A percentile compares a stretch with the other conserved stretches of the same genome.
Evolutionary conservation across 1,140 invertebrate species (phyloP).

Genomic region (Eurytemora carolleeae): DNA sequence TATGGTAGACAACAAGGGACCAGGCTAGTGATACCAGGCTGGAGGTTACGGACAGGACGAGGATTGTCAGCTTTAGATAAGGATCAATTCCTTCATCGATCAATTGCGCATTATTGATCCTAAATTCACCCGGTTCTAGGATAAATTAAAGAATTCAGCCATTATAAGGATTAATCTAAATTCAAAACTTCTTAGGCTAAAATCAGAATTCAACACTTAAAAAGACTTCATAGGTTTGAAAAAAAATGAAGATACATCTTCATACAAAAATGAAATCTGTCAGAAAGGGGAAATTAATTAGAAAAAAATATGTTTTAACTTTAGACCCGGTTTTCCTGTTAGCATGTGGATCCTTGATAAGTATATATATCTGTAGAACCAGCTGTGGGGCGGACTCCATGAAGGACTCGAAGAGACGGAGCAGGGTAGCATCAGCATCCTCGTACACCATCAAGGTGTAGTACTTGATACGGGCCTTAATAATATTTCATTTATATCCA

Average conservation of each 20-base stretch:
- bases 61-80: slow-evolving; percentile 35
- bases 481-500: not conserved
- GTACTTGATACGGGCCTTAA: slow-evolving; percentile 34
- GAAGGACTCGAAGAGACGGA: slow-evolving; percentile 71
- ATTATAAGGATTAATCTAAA: too few relatives aligned
- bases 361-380: slow-evolving; percentile 53
- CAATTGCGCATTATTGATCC: slow-evolving; percentile 2
- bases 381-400: slow-evolving; percentile 71
- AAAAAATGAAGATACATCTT: not conserved
- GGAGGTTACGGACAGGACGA: slow-evolving; percentile 43
- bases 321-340: not conserved
- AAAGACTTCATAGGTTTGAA: slow-evolving; percentile 9
- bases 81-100: not conserved
- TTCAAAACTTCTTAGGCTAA: too few relatives aligned
- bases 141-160: too few relatives aligned
- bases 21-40: slow-evolving; percentile 61
- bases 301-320: not conserved
- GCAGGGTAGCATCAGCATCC: slow-evolving; percentile 57
- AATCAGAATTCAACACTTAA: too few relatives aligned
- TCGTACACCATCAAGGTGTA: slow-evolving; percentile 56
- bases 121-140: too few relatives aligned
- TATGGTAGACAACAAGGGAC: slow-evolving; percentile 63
- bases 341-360: slow-evolving; percentile 29
- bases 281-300: not conserved
- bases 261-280: not conserved